These are phyloP conservation scores for Leptoclinus maculatus DNA, from an alignment of 2,797 vertebrate species.

Conservation along the genomic window DNA sequence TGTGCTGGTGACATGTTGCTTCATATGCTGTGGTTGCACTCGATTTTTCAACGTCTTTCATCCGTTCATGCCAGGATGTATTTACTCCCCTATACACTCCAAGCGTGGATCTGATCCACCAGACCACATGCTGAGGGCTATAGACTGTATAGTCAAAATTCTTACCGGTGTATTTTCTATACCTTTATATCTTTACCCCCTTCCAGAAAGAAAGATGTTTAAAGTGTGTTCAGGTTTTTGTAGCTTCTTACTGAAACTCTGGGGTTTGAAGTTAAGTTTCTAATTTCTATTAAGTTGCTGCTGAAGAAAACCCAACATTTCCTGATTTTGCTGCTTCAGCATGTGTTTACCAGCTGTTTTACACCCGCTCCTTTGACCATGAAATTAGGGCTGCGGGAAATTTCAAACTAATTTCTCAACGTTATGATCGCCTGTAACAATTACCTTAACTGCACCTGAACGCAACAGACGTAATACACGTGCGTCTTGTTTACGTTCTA, in stretches of 20 bases:
- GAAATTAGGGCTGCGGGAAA: too few species aligned
- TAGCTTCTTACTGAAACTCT: neutral
- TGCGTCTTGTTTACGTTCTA: too few species aligned
- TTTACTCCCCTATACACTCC: neutral
- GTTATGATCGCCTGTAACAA: too few species aligned
- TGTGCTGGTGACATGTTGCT: neutral
- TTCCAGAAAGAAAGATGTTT: neutral
- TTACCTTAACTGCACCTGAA: too few species aligned
- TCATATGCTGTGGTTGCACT: neutral
- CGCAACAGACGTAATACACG: too few species aligned
- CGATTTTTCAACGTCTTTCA: neutral
- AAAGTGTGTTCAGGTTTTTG: neutral
- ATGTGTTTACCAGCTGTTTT: too few species aligned
- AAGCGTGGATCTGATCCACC: neutral
- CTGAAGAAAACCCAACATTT: too few species aligned
- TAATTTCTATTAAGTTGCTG: too few species aligned
- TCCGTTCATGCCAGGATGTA: neutral
- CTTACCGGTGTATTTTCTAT: neutral
- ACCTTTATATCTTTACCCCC: neutral
- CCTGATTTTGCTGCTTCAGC: too few species aligned
- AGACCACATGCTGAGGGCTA: neutral
- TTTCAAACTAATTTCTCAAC: too few species aligned
- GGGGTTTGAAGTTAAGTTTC: too few species aligned
- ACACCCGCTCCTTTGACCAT: too few species aligned
- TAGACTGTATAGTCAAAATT: neutral